phyloP scores from a whole-genome alignment of 1,140 invertebrate genomes.

The Lepidotrigona ventralis region DNA sequence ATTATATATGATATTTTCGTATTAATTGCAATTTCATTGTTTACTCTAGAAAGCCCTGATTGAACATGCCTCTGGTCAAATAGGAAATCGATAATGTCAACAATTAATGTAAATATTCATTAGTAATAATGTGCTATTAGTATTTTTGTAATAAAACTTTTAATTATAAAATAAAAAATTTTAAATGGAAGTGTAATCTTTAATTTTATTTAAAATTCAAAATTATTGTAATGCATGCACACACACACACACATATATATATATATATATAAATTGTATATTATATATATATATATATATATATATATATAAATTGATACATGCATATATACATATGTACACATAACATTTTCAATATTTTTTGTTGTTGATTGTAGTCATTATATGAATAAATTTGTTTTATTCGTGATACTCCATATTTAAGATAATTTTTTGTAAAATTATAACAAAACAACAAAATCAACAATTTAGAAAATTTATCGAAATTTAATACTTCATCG shows the following conservation, averaged over 20 bases:
- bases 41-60: slow-evolving; percentile 64
- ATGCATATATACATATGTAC: not conserved
- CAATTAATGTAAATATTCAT: slow-evolving; percentile 4
- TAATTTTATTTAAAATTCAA: not conserved
- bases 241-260: not conserved
- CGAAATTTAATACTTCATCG: not conserved
- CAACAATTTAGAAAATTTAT: not conserved
- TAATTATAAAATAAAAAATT: not conserved
- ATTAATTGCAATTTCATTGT: slow-evolving; percentile 16
- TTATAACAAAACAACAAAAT: not conserved
- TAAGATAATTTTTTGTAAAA: not conserved
- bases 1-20: not conserved
- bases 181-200: not conserved
- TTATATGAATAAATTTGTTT: not conserved
- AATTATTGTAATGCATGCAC: not conserved
- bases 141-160: not conserved
- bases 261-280: no score
- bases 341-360: not conserved
- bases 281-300: not conserved
- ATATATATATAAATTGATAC: not conserved
- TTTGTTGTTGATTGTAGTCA: not conserved
- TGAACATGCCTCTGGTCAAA: slow-evolving; percentile 62
- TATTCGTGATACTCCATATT: not conserved
- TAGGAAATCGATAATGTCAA: slow-evolving; percentile 14
- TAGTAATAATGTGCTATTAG: not conserved